Evolutionary conservation across 2,888 invertebrate species (phyloP).

Genomic region (Oxystoma pomonae): DNA sequence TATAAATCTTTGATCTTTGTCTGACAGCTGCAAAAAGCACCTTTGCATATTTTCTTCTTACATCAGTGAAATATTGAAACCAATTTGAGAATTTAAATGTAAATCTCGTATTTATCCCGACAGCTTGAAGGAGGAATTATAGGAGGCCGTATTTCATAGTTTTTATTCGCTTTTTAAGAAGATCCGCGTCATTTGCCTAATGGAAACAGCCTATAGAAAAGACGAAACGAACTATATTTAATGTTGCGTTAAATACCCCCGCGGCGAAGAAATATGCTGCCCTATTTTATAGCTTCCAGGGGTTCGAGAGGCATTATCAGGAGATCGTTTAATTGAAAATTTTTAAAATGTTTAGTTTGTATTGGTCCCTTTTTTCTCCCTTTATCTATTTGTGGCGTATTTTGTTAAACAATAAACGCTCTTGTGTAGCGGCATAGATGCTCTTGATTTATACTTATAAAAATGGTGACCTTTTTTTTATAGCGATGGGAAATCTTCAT

Average conservation of each 20-base stretch:
- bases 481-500: no score
- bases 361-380: no score
- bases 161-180: conserved; percentile 37
- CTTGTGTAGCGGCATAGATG: no score
- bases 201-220: conserved; percentile 41
- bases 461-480: no score
- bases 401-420: no score
- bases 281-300: not conserved
- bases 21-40: no score
- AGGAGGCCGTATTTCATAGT: conserved; percentile 28
- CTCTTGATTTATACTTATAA: no score
- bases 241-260: conserved; percentile 46
- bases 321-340: not conserved
- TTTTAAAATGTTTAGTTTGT: no score
- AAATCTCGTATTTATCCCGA: not conserved
- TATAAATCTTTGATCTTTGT: no score
- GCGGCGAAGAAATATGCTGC: not conserved
- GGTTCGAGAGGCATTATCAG: not conserved
- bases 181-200: conserved; percentile 46
- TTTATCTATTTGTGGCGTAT: no score
- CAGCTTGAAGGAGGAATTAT: not conserved
- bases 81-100: not conserved
- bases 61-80: not conserved
- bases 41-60: no score
- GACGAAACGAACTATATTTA: conserved; percentile 42